Evolutionary conservation across 2,888 invertebrate species (phyloP).

Genomic region (Torymus auratus): DNA sequence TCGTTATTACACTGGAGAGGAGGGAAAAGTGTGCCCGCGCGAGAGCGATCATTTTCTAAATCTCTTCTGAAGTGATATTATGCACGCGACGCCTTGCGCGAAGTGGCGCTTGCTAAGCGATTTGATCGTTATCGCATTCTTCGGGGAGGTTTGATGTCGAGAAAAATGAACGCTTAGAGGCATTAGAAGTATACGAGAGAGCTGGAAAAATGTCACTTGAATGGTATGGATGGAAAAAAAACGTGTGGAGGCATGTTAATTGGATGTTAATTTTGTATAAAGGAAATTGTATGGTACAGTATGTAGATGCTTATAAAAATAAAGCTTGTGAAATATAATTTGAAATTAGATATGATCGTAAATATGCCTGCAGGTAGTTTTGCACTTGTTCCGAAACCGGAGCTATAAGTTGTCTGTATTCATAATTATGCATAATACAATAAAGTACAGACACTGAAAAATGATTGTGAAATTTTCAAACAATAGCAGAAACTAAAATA

Average conservation of each 20-base stretch:
- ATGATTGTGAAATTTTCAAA: too few species aligned
- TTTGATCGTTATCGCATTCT: constrained; percentile 8
- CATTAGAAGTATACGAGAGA: too few species aligned
- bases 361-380: neutral
- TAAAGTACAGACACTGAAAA: too few species aligned
- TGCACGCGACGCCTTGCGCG: neutral
- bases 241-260: constrained; percentile 1
- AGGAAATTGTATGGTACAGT: neutral
- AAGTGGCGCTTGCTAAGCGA: constrained; percentile 7
- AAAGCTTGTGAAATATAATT: constrained; percentile 13
- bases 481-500: too few species aligned
- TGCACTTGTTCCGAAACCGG: constrained; percentile 24
- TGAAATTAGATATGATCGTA: constrained; percentile 26
- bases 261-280: neutral
- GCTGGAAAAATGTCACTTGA: too few species aligned
- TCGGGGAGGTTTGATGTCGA: neutral
- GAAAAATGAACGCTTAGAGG: too few species aligned
- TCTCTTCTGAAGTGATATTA: constrained; percentile 13
- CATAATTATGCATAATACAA: neutral
- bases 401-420: neutral
- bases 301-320: constrained; percentile 23
- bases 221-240: neutral
- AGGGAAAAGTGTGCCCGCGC: neutral
- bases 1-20: constrained; percentile 26
- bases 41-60: constrained; percentile 4